Percentiles rank a stretch among this genome's conserved stretches.
Conservation (phyloP, 1,140 invertebrate species). For the Lethocerus indicus region DNA sequence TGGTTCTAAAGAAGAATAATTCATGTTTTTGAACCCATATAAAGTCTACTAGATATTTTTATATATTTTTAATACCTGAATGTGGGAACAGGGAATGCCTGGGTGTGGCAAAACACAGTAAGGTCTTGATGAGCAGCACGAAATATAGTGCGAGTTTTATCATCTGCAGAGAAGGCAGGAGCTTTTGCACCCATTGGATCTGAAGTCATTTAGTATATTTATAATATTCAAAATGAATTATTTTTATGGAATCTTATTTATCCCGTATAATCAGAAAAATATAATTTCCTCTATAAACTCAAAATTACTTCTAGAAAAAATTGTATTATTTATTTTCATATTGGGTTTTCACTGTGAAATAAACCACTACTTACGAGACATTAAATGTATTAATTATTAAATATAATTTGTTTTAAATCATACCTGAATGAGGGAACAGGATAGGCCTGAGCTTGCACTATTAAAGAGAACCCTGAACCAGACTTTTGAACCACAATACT, state of each 20-base stretch:
- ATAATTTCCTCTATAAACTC: background rate
- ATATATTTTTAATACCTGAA: conserved; percentile 35
- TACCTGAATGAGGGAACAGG: conserved; percentile 44
- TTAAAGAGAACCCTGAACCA: conserved; percentile 32
- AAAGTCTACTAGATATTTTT: background rate
- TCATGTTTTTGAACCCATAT: background rate
- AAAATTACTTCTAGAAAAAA: background rate
- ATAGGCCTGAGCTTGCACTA: conserved; percentile 47
- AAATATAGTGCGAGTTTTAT: conserved; percentile 20
- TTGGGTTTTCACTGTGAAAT: too few species aligned
- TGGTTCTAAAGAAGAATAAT: conserved; percentile 26
- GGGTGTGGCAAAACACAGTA: conserved; percentile 36
- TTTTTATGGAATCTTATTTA: background rate
- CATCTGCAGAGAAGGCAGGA: conserved; percentile 25
- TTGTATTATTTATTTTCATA: background rate
- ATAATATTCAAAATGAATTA: background rate
- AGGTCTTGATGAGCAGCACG: conserved; percentile 13
- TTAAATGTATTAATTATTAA: too few species aligned
- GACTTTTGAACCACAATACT: background rate
- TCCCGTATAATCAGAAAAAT: background rate
- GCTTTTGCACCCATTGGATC: conserved; percentile 9
- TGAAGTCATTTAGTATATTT: background rate
- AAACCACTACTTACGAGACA: too few species aligned
- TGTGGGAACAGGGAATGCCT: conserved; percentile 44
- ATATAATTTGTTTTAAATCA: background rate